Percentiles rank a stretch among this genome's conserved stretches.
These are phyloP conservation scores for Chalcis sispes DNA, from an alignment of 2,888 invertebrate genomes.

Conservation along the genomic window DNA sequence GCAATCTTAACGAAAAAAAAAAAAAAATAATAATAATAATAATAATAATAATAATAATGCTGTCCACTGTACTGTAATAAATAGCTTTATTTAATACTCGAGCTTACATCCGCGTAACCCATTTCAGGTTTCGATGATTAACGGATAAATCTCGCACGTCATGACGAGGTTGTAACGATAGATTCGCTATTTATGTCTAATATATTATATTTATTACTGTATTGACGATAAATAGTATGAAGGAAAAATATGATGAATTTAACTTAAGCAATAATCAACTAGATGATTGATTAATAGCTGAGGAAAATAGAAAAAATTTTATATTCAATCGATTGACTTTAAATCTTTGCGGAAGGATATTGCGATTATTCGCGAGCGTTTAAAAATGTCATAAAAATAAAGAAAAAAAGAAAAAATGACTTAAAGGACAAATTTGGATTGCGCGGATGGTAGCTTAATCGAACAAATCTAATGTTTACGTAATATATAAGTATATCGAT, in stretches of 20 bases:
- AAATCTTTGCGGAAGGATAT: conserved; percentile 6
- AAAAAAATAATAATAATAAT: too few relatives aligned
- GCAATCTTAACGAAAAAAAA: conserved; percentile 57
- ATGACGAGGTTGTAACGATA: background rate
- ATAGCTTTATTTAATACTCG: conserved; percentile 54
- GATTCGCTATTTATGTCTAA: conserved; percentile 22
- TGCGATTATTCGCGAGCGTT: conserved; percentile 7
- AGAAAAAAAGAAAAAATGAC: too few relatives aligned
- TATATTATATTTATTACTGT: conserved; percentile 32
- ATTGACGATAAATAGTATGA: conserved; percentile 1
- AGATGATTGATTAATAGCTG: conserved; percentile 26
- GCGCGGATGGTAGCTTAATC: conserved; percentile 42
- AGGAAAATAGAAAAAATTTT: conserved; percentile 24
- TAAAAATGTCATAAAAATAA: too few relatives aligned
- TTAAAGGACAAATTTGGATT: conserved; percentile 39
- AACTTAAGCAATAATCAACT: conserved; percentile 39
- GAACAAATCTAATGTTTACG: conserved; percentile 51
- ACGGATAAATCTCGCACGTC: conserved; percentile 20
- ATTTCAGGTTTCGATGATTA: conserved; percentile 27
- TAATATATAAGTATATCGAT: conserved; percentile 50
- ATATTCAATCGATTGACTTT: conserved; percentile 29
- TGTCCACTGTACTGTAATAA: conserved; percentile 61
- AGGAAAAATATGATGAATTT: conserved; percentile 17
- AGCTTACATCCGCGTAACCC: conserved; percentile 50
- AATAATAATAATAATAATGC: too few relatives aligned